Evolutionary conservation across 2,888 invertebrate genomes (phyloP).

Genomic region (Rhagium mordax): DNA sequence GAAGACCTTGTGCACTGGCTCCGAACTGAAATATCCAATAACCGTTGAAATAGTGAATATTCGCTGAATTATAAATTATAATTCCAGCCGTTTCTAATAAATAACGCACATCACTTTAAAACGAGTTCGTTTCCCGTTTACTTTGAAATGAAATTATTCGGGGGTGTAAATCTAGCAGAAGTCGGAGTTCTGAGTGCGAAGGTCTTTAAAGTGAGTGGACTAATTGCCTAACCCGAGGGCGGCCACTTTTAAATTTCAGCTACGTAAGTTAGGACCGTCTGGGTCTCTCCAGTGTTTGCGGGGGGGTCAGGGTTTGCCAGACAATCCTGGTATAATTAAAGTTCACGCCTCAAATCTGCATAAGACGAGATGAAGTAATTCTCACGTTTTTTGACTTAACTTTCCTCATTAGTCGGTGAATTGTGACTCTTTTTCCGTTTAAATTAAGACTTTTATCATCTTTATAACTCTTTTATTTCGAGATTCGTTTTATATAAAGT

Average conservation of each 20-base stretch:
- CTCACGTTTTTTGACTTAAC: constrained; percentile 53
- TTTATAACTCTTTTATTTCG: constrained; percentile 25
- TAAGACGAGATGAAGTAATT: constrained; percentile 53
- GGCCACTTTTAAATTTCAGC: constrained; percentile 30
- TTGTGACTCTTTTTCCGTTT: constrained; percentile 48
- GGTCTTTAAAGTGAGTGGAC: constrained; percentile 25
- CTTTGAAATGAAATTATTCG: constrained; percentile 9
- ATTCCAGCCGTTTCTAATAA: neutral
- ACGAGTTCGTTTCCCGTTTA: neutral
- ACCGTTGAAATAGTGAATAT: too few relatives aligned
- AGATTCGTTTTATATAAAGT: constrained; percentile 25
- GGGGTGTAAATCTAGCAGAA: constrained; percentile 14
- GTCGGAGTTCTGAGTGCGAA: neutral
- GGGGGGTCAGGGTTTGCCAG: constrained; percentile 38
- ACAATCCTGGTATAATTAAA: constrained; percentile 51
- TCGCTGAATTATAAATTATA: neutral
- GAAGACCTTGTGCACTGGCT: too few relatives aligned
- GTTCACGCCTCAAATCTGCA: constrained; percentile 54
- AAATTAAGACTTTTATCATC: constrained; percentile 49
- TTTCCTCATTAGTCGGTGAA: constrained; percentile 53
- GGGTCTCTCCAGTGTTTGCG: neutral
- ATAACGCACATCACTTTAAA: neutral
- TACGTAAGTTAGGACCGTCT: constrained; percentile 28
- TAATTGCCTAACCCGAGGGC: constrained; percentile 28
- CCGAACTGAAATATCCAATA: too few relatives aligned